Evolutionary conservation across 37 sponge, comb jelly and placozoan genomes (phyloP).

Genomic region (Bolinopsis microptera): DNA sequence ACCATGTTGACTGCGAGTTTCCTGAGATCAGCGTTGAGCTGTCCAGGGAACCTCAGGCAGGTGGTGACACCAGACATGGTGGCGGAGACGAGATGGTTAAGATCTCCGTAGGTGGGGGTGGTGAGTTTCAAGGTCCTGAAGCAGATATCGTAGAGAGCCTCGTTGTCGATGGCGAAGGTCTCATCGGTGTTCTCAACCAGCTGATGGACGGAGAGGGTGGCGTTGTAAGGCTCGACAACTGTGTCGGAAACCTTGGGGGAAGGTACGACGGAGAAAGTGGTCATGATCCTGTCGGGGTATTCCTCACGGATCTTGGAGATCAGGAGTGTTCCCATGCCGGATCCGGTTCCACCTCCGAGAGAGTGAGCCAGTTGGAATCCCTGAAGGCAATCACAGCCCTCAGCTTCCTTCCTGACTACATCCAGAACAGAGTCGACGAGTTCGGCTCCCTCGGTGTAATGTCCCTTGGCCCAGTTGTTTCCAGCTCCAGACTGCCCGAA

Average conservation of each 20-base stretch:
- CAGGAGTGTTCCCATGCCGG: constrained; percentile 63
- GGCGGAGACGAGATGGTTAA: constrained; percentile 81
- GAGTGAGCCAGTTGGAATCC: constrained; percentile 61
- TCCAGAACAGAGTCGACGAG: constrained; percentile 7
- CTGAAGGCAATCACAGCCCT: constrained; percentile 49
- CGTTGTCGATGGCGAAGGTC: constrained; percentile 81
- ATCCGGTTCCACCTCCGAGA: constrained; percentile 47
- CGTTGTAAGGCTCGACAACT: constrained; percentile 76
- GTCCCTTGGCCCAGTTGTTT: constrained; percentile 66
- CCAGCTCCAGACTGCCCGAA: constrained; percentile 53
- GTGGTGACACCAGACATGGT: constrained; percentile 97
- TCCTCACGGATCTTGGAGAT: constrained; percentile 67
- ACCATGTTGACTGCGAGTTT: constrained; percentile 98
- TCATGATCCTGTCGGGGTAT: constrained; percentile 71
- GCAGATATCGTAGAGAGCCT: constrained; percentile 99
- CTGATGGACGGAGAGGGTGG: constrained; percentile 65
- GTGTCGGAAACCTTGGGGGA: constrained; percentile 77
- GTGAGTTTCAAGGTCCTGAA: constrained; percentile 68
- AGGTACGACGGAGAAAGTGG: constrained; percentile 71
- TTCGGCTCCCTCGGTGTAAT: constrained; percentile 64
- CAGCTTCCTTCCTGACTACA: constrained; percentile 8
- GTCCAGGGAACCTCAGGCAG: constrained; percentile 94
- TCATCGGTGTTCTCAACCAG: constrained; percentile 68
- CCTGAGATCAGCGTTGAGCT: constrained; percentile 97
- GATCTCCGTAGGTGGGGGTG: constrained; percentile 67